These are phyloP conservation scores for Mormyrus iriodes DNA, from an alignment of 2,113 vertebrate species.

Conservation along the genomic window DNA sequence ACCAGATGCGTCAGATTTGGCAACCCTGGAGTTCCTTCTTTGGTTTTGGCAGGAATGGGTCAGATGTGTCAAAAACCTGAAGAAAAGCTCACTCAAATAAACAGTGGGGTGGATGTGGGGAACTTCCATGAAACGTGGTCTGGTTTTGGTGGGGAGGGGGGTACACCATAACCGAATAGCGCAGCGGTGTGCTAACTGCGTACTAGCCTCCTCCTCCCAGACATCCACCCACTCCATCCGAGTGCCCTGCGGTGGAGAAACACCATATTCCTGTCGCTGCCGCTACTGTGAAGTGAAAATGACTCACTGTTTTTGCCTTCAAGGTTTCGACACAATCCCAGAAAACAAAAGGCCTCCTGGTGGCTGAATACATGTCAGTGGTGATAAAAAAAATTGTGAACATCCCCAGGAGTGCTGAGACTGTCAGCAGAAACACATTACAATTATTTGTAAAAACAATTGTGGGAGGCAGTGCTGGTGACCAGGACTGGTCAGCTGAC, in stretches of 20 bases:
- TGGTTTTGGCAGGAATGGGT: not conserved
- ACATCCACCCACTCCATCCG: not conserved
- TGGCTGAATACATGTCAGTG: not conserved
- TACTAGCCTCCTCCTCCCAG: not conserved
- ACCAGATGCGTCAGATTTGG: no score
- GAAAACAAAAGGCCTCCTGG: not conserved
- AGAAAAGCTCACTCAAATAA: slow-evolving; percentile 27
- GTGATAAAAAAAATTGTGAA: not conserved
- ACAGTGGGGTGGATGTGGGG: slow-evolving; percentile 57
- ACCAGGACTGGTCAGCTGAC: not conserved
- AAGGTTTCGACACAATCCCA: not conserved
- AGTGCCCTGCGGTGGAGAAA: not conserved
- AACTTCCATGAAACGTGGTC: slow-evolving; percentile 64
- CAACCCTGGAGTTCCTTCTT: not conserved
- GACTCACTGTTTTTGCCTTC: not conserved
- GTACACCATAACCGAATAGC: slow-evolving; percentile 61
- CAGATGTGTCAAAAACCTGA: not conserved
- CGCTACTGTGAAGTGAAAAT: not conserved
- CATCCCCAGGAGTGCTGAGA: not conserved
- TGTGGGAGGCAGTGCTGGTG: not conserved
- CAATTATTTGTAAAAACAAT: not conserved
- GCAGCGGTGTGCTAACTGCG: slow-evolving; percentile 39
- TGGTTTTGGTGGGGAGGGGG: slow-evolving; percentile 29
- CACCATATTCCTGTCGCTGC: not conserved
- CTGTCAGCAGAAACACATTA: not conserved